Percentiles rank a stretch among this genome's conserved stretches.
Conservation (phyloP, 1,140 invertebrate species). For the Atta texana region DNA sequence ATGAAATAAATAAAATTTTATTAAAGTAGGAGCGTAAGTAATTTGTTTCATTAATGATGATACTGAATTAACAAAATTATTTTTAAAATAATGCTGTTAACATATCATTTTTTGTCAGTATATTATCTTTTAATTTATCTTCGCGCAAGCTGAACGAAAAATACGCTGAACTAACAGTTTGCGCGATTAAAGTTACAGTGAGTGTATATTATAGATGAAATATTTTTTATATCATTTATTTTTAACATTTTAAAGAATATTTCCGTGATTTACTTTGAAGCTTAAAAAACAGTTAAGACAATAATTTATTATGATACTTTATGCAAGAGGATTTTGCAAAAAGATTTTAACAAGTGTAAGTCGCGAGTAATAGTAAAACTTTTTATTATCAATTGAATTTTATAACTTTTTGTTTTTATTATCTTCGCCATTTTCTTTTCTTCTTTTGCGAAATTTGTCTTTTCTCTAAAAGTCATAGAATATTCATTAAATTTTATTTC, state of each 20-base stretch:
- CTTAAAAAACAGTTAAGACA: neutral
- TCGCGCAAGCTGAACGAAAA: neutral
- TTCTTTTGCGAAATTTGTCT: neutral
- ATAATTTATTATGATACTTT: neutral
- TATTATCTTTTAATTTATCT: slow-evolving; percentile 23
- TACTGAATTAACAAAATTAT: too few species aligned
- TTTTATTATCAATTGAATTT: neutral
- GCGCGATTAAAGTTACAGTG: neutral
- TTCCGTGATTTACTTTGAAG: neutral
- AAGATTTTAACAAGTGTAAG: neutral
- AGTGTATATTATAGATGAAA: neutral
- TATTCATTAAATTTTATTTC: neutral
- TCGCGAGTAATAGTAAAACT: neutral
- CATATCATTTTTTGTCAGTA: too few species aligned
- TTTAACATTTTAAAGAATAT: neutral
- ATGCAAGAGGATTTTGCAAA: neutral
- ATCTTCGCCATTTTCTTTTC: neutral
- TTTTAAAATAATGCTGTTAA: too few species aligned
- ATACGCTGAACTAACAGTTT: neutral
- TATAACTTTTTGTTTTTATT: slow-evolving; percentile 6
- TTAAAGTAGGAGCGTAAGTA: too few species aligned
- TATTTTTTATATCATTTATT: neutral
- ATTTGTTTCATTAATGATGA: too few species aligned
- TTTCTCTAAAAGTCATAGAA: neutral
- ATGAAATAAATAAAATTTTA: too few species aligned